Conservation (phyloP, 2,113 vertebrate species). For the Heterotilapia buettikoferi region DNA sequence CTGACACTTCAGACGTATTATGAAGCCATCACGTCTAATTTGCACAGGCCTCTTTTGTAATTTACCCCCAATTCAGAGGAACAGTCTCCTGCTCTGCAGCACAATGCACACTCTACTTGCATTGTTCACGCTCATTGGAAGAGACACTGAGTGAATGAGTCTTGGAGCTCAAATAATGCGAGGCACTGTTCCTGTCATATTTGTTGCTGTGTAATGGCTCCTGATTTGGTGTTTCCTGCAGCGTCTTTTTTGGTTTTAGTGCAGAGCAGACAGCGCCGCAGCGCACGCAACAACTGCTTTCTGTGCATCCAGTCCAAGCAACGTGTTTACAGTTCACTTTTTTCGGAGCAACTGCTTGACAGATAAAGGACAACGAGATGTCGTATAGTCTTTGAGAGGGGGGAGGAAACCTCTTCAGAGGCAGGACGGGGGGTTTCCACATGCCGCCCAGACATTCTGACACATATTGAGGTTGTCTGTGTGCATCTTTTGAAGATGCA, state of each 20-base stretch:
- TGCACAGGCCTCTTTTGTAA: constrained; percentile 59
- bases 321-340: constrained; percentile 43
- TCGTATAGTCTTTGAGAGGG: constrained; percentile 10
- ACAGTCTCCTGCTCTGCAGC: constrained; percentile 45
- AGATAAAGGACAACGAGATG: constrained; percentile 43
- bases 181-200: constrained; percentile 57
- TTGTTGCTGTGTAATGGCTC: constrained; percentile 56
- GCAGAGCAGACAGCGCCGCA: constrained; percentile 17
- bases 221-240: constrained; percentile 54
- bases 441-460: constrained; percentile 58
- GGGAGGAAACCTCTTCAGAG: constrained; percentile 38
- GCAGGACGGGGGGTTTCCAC: constrained; percentile 56
- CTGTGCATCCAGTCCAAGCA: constrained; percentile 47
- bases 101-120: constrained; percentile 52
- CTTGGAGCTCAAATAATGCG: constrained; percentile 51
- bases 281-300: not conserved
- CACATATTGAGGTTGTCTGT: constrained; percentile 66
- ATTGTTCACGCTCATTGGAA: constrained; percentile 63
- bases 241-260: constrained; percentile 15
- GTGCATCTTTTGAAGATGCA: constrained; percentile 70
- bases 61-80: constrained; percentile 58
- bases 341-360: constrained; percentile 22
- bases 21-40: constrained; percentile 64
- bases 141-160: constrained; percentile 64
- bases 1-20: constrained; percentile 58